phyloP scores from a whole-genome alignment of 2,797 vertebrate genomes.

The Nyctibius grandis region DNA sequence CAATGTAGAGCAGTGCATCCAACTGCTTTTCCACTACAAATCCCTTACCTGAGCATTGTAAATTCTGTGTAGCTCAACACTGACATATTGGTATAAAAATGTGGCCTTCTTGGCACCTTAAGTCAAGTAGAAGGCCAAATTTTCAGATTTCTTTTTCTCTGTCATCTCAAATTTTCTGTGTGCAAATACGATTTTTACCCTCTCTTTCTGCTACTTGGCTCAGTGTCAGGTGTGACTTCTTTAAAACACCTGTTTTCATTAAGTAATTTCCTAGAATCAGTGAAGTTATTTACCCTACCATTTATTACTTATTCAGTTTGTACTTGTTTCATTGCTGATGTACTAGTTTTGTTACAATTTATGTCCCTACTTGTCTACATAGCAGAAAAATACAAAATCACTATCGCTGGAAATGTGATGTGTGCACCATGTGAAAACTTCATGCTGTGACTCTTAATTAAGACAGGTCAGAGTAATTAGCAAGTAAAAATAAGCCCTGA shows the following conservation, averaged over 20 bases:
- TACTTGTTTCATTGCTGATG: not conserved
- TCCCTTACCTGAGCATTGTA: not conserved
- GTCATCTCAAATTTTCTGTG: not conserved
- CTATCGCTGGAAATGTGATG: not conserved
- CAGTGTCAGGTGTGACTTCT: not conserved
- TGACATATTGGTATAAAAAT: not conserved
- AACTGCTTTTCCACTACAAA: not conserved
- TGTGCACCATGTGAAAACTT: not conserved
- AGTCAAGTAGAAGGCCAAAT: not conserved
- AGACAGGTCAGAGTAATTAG: not conserved
- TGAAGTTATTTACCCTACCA: not conserved
- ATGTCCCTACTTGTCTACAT: not conserved
- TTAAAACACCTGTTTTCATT: not conserved
- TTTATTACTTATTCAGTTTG: not conserved
- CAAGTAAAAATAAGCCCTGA: not conserved
- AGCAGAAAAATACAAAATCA: not conserved
- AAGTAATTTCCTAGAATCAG: not conserved
- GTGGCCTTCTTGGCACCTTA: not conserved
- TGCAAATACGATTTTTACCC: not conserved
- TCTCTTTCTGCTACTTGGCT: not conserved
- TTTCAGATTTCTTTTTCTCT: not conserved
- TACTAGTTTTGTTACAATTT: not conserved
- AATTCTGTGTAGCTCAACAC: not conserved
- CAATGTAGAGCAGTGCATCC: not conserved
- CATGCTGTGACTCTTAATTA: not conserved